Base-by-base conservation (phyloP, 1,140 invertebrate species). In the Sinella curviseta region DNA sequence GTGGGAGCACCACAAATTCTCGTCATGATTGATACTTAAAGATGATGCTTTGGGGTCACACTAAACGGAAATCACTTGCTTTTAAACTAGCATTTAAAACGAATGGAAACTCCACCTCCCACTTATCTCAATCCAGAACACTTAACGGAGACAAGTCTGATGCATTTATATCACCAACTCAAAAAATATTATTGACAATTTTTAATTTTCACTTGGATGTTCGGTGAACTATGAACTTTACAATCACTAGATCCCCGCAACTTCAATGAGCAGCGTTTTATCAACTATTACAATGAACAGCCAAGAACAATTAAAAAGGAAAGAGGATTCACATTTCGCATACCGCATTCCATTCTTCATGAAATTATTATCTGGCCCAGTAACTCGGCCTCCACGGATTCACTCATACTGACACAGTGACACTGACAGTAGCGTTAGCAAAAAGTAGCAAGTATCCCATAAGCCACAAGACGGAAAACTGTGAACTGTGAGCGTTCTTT, bases 1-100 rank as follows among this genome's bases (percentile, higher is more conserved):
- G 75, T 73, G 0, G 79, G 34, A 55, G 55, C 60, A 8, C 75
- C 70, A 54, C 75, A 80, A 8, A 80, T 48, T 54, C 54, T 73
- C 12, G 65, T 80, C 76, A 77, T 80, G 28, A 67, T n/a, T n/a
- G n/a, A n/a, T n/a, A n/a, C n/a, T n/a, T n/a, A n/a, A n/a, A n/a
- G n/a, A n/a, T 60, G 39, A 60, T 60, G 57, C 8, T 4, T 60
- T n/a, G 8, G 17, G 17, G 17, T 48, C 4, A 48, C 39, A 48
- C 39, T 48, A 8, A 4, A 48, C 39, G 39, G 39, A 48, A 48
- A 48, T 48, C n/a, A n/a, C n/a, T n/a, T n/a, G n/a, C n/a, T n/a
- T n/a, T n/a, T n/a, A n/a, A n/a, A n/a, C n/a, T n/a, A n/a, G n/a
- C n/a, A n/a, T n/a, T n/a, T n/a, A n/a, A n/a, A n/a, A n/a, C n/a